Base-by-base conservation (phyloP, 2,888 invertebrate genomes). In the Zygogramma bicolorata region DNA sequence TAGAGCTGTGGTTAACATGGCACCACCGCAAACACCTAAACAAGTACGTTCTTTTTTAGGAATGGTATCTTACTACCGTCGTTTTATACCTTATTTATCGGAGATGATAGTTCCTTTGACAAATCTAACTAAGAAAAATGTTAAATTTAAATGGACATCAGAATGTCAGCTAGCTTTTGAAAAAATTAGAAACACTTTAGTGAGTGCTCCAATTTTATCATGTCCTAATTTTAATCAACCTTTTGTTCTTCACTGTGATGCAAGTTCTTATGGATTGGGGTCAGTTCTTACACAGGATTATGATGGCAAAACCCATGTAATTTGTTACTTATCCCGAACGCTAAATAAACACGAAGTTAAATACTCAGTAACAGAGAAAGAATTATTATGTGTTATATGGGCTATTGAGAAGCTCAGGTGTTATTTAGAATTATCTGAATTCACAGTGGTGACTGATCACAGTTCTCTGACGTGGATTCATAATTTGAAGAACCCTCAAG, bases 391-490 rank as follows among this genome's bases (percentile, higher is more conserved):
- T 20, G 65, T 73, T 25, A 38, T 73, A 2, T 75, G 68, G 68
- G 74, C 68, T 22, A 65, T 70, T 25, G 68, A 67, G 22, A 62
- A 62, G 22, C 20, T 62, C 7, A 38, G 62, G 15, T 46, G 71
- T 4, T 76, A 71, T 46, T 13, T 76, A 13, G 76, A 76, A 70
- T 74, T 73, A 10, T 65, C 71, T 29, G 42, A 60, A 6, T 73
- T 75, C 27, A 70, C 72, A 25, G 82, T 67, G 2, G 27, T 73
- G 10, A 70, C 75, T 3, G 73, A 75, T 27, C 73, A 70, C 59
- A 8, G 38, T 25, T 40, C 40, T 62, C 40, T 62, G 25, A 27
- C 38, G 27, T 62, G 62, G 62, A 15, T 62, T 6, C 38, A 62
- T 38, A 62, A 62, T 38, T 40, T 62, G 18, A 62, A 62, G 22